These are phyloP conservation scores for Dasyornis broadbenti DNA, from an alignment of 2,113 vertebrate genomes.

Conservation along the genomic window DNA sequence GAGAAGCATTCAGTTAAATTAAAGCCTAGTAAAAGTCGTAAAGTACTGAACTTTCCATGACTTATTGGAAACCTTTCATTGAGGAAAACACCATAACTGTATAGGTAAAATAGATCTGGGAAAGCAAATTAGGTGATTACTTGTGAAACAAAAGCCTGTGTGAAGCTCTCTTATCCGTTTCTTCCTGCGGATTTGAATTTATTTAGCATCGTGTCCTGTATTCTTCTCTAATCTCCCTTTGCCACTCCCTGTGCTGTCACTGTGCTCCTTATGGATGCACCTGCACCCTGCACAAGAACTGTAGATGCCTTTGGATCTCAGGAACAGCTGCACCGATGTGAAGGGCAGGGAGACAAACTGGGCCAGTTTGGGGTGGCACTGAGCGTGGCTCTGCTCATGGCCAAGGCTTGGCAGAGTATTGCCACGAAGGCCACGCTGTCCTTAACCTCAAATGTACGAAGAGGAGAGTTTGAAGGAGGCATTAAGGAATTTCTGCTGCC, in stretches of 20 bases:
- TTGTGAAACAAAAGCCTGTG: not conserved
- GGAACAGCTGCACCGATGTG: not conserved
- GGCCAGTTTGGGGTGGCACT: not conserved
- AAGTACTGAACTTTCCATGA: not conserved
- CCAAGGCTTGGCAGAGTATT: not conserved
- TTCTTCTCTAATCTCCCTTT: not conserved
- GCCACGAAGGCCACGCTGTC: accelerated
- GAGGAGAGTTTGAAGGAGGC: not conserved
- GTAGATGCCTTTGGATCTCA: not conserved
- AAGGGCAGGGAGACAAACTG: not conserved
- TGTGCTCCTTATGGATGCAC: not conserved
- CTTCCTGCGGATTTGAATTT: not conserved
- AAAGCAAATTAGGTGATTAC: not conserved
- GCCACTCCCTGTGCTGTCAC: not conserved
- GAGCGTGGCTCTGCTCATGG: not conserved
- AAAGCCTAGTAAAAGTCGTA: not conserved
- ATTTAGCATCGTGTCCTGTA: not conserved
- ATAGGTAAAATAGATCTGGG: not conserved
- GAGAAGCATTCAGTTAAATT: not conserved
- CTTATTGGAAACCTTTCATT: not conserved
- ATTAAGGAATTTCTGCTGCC: not conserved
- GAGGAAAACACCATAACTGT: not conserved
- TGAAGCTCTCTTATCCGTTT: not conserved
- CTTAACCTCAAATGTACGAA: no score
- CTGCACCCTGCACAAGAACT: not conserved